Evolutionary conservation across 2,888 invertebrate species (phyloP).

Genomic region (Acronicta aceris): DNA sequence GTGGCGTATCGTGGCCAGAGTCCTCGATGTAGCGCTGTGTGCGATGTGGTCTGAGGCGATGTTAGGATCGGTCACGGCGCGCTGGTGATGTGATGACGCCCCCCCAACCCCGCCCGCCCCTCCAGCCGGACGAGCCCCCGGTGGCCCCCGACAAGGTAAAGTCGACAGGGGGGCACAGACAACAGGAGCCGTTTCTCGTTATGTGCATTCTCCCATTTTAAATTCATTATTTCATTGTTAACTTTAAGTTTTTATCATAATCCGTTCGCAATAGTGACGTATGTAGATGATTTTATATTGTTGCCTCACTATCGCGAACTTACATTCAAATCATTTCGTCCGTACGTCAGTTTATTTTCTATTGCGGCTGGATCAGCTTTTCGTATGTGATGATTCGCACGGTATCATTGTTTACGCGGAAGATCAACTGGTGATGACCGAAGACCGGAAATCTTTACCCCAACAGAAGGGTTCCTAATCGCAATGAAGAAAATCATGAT

Average conservation of each 20-base stretch:
- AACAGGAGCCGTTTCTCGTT: slow-evolving; percentile 80
- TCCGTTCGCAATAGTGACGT: slow-evolving; percentile 58
- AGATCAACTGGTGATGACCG: slow-evolving; percentile 11
- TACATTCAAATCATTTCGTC: slow-evolving; percentile 45
- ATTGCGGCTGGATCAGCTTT: slow-evolving; percentile 64
- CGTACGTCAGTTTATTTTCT: slow-evolving; percentile 57
- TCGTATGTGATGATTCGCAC: slow-evolving; percentile 73
- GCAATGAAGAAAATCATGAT: slow-evolving; percentile 1
- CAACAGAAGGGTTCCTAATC: background rate
- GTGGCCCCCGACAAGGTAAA: slow-evolving; percentile 78
- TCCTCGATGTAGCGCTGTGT: slow-evolving; percentile 86
- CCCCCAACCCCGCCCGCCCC: slow-evolving; percentile 56
- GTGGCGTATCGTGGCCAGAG: slow-evolving; percentile 85
- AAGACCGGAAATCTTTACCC: slow-evolving; percentile 2
- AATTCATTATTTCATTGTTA: slow-evolving; percentile 70
- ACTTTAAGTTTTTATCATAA: slow-evolving; percentile 63
- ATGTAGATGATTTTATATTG: slow-evolving; percentile 13
- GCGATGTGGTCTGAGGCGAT: slow-evolving; percentile 87
- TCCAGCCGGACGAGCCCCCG: slow-evolving; percentile 53
- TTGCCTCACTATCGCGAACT: slow-evolving; percentile 42
- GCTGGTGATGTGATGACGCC: slow-evolving; percentile 57
- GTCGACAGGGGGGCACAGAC: slow-evolving; percentile 81
- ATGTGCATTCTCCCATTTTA: slow-evolving; percentile 83
- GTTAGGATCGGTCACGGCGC: slow-evolving; percentile 78
- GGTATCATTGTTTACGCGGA: slow-evolving; percentile 75